Conservation (phyloP, 2,797 vertebrate genomes). For the Sparidentex hasta region DNA sequence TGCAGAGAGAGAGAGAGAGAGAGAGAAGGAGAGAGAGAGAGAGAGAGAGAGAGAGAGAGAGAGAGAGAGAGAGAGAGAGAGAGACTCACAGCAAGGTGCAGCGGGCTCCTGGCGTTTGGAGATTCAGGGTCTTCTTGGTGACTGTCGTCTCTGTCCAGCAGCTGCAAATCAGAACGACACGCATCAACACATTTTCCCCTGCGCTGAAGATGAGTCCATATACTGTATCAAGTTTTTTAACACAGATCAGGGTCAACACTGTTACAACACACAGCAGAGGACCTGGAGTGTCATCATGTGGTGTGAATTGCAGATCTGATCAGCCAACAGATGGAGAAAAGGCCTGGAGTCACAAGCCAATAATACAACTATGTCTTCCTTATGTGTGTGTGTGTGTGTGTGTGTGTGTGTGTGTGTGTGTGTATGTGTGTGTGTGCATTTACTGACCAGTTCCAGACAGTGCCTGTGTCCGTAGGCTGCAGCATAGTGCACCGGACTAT, state of each 20-base stretch:
- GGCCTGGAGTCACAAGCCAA: conserved; percentile 11
- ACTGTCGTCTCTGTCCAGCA: conserved; percentile 90
- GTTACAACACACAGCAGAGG: background rate
- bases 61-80: no score
- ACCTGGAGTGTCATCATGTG: background rate
- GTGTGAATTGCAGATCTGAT: conserved; percentile 17
- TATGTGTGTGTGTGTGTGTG: background rate
- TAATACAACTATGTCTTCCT: conserved; percentile 39
- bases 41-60: no score
- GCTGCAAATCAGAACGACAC: conserved; percentile 80
- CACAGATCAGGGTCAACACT: background rate
- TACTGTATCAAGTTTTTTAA: background rate
- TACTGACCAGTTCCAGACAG: conserved; percentile 94
- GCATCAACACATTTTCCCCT: background rate
- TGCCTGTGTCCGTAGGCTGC: conserved; percentile 97
- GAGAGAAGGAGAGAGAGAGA: conserved; percentile 12
- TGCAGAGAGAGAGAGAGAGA: no score
- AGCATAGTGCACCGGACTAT: conserved; percentile 95
- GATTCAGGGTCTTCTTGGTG: conserved; percentile 88
- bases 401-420: conserved; percentile 5
- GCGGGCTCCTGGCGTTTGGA: conserved; percentile 89
- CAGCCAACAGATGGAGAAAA: conserved; percentile 38
- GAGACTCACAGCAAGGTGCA: conserved; percentile 95
- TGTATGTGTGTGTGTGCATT: background rate
- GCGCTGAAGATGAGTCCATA: no score